phyloP scores from a whole-genome alignment of 2,888 invertebrate genomes.

The Eristalinus aeneus region DNA sequence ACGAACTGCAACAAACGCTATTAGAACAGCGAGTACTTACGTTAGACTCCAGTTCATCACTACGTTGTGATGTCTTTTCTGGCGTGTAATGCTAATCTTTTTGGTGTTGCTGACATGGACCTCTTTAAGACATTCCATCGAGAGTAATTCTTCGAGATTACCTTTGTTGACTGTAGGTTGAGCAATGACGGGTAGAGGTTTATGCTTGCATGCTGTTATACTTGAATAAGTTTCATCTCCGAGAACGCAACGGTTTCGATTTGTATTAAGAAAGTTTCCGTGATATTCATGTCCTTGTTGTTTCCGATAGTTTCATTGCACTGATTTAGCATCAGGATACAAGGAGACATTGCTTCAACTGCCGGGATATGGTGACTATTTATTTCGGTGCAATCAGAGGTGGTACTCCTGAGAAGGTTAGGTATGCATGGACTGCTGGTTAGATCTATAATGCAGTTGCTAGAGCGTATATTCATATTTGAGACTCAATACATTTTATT shows the following conservation, averaged over 20 bases:
- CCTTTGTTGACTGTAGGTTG: neutral
- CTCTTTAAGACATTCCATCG: neutral
- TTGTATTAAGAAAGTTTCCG: neutral
- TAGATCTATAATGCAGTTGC: neutral
- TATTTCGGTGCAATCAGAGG: neutral
- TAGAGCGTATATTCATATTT: neutral
- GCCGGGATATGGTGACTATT: conserved; percentile 7
- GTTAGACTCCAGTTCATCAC: no score
- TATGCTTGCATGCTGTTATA: neutral
- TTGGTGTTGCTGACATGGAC: neutral
- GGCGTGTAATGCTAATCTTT: no score
- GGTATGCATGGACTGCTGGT: neutral
- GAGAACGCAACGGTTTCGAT: neutral
- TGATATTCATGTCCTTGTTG: neutral
- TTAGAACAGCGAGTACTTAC: no score
- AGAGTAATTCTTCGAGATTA: neutral
- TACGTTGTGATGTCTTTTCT: no score
- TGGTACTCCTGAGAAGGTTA: conserved; percentile 2
- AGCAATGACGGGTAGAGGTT: neutral
- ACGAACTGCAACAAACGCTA: no score
- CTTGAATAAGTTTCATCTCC: neutral
- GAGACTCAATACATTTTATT: neutral
- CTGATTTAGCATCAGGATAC: neutral
- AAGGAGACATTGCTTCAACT: neutral
- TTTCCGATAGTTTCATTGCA: neutral